Base-by-base conservation (phyloP, 2,888 invertebrate genomes). In the Trichacis sp. region DNA sequence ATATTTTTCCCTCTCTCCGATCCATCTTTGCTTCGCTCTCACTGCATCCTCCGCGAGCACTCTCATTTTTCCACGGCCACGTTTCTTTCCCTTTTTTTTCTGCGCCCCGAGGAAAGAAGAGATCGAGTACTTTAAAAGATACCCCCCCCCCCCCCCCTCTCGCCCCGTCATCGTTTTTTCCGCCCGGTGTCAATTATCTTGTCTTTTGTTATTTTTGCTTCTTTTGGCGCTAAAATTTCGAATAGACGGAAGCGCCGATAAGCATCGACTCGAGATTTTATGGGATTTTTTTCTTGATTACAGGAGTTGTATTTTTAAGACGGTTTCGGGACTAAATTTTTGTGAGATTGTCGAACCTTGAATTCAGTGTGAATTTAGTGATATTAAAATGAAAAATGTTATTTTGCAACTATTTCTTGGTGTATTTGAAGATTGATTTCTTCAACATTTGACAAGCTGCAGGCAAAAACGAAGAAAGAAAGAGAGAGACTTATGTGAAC, bases 211-310 rank as follows among this genome's bases (percentile, higher is more conserved):
- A 14, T 43, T 9, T 30, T 49, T 49, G 45, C 52, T 59, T 52
- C 20, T 36, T 51, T 36, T 9, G 20, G 12, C 49, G 29, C 19
- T 8, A 24, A 15, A 33, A 42, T 38, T 20, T 48, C 53, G 64
- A 69, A 71, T 71, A 70, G 72, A 75, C 72, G 77, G 75, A 76
- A 73, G 73, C 73, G 8, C 64, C 76, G 78, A 76, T 74, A 78
- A 72, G 74, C 73, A 73, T 77, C 77, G 73, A 75, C 78, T 71
- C 4, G 24, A 24, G 8, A 72, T 73, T 62, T 17, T 38, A 1
- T 18, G 50, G 50, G n/a, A 12, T 4, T 36, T 36, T 12, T 11
- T 11, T 12, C 11, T 36, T 11, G 53, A 48, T 64, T 45, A 45
- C 55, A 8, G n/a, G n/a, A n/a, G n/a, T n/a, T n/a, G n/a, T n/a